These are phyloP conservation scores for Perca flavescens DNA, from an alignment of 2,113 vertebrate genomes.

Conservation along the genomic window DNA sequence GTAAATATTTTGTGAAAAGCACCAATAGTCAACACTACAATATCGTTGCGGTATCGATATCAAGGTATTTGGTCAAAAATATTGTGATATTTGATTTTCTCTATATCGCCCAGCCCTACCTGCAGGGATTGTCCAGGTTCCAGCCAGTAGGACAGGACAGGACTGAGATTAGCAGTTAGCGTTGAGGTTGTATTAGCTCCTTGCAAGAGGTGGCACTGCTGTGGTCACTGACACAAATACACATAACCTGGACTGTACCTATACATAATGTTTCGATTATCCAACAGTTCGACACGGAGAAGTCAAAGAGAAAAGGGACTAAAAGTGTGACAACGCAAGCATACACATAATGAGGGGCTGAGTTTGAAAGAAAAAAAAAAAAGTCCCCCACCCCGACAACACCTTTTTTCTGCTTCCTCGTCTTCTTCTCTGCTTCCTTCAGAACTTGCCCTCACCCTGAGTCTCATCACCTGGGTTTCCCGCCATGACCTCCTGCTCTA, in stretches of 20 bases:
- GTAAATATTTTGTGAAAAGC: too few relatives aligned
- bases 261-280: neutral
- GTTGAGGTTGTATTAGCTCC: conserved; percentile 21
- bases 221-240: neutral
- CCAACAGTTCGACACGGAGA: neutral
- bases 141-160: conserved; percentile 2
- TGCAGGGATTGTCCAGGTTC: conserved; percentile 26
- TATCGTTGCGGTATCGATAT: too few relatives aligned
- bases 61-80: too few relatives aligned
- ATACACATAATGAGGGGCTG: neutral
- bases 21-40: too few relatives aligned
- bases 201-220: neutral
- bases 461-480: neutral
- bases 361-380: too few relatives aligned
- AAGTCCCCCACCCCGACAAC: neutral
- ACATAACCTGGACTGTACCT: neutral
- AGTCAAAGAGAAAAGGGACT: neutral
- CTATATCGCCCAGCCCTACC: neutral
- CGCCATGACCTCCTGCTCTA: neutral
- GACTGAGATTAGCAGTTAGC: conserved; percentile 30
- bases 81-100: too few relatives aligned
- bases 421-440: neutral
- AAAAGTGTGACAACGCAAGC: neutral
- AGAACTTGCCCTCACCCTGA: neutral
- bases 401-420: neutral